These are phyloP conservation scores for human DNA, from an alignment of 2,113 vertebrate species.

Conservation along the genomic window DNA sequence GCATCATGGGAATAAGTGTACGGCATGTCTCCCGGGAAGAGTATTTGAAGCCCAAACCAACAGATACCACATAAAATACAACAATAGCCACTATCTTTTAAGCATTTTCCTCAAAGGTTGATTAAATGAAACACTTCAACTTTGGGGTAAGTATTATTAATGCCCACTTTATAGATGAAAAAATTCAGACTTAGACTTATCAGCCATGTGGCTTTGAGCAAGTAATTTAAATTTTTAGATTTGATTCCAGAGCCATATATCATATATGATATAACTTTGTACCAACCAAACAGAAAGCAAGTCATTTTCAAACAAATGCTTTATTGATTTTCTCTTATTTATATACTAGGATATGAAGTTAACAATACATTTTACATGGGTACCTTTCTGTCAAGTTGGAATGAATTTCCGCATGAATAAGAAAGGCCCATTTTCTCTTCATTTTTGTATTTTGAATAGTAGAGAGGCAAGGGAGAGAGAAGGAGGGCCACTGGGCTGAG, in stretches of 20 bases:
- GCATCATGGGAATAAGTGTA: neutral
- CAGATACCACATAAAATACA: neutral
- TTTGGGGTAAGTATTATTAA: neutral
- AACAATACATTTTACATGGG: neutral
- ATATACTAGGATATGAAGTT: neutral
- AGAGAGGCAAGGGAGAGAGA: neutral
- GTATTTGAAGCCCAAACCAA: slow-evolving; percentile 19
- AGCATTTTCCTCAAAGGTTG: neutral
- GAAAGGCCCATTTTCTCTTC: neutral
- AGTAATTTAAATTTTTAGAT: slow-evolving; percentile 9
- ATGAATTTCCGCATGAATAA: neutral
- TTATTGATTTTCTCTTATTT: neutral
- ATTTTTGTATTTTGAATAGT: neutral
- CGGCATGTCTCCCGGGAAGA: neutral
- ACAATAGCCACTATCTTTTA: neutral
- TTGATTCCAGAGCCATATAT: neutral
- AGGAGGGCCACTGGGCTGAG: neutral
- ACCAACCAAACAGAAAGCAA: neutral
- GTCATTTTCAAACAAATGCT: slow-evolving; percentile 15
- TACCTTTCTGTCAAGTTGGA: neutral
- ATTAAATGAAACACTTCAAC: neutral
- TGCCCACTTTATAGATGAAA: neutral
- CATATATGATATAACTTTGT: neutral
- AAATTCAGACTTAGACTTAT: neutral
- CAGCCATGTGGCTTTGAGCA: neutral